Evolutionary conservation across 2,113 vertebrate species (phyloP).

Genomic region (Poeciliopsis occidentalis): DNA sequence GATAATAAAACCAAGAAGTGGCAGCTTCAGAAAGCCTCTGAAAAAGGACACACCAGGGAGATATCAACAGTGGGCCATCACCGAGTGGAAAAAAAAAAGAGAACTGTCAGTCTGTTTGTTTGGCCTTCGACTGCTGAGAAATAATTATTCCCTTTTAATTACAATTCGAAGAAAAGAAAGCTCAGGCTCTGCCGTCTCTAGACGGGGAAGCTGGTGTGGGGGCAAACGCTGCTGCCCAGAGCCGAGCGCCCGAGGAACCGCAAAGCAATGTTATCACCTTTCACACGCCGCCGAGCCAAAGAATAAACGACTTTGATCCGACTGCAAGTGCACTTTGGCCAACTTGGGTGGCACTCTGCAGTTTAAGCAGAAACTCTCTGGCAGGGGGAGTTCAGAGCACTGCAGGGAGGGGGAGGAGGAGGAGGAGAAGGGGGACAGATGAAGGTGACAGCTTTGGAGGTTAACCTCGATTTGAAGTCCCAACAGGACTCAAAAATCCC

Average conservation of each 20-base stretch:
- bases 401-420: conserved; percentile 20
- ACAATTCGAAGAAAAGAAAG: conserved; percentile 69
- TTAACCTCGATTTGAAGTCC: conserved; percentile 75
- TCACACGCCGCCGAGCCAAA: conserved; percentile 53
- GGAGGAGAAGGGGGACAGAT: conserved; percentile 51
- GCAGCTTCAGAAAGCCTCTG: conserved; percentile 65
- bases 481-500: conserved; percentile 57
- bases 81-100: conserved; percentile 30
- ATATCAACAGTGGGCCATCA: conserved; percentile 63
- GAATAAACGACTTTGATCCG: conserved; percentile 63
- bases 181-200: conserved; percentile 50
- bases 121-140: conserved; percentile 69
- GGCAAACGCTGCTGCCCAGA: conserved; percentile 43
- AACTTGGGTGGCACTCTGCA: conserved; percentile 64
- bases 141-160: conserved; percentile 81
- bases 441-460: conserved; percentile 79
- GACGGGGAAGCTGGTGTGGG: conserved; percentile 40
- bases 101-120: conserved; percentile 77
- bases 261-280: conserved; percentile 73
- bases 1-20: conserved; percentile 75
- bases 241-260: conserved; percentile 48
- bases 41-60: conserved; percentile 59
- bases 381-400: conserved; percentile 48
- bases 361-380: conserved; percentile 58
- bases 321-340: conserved; percentile 61